These are phyloP conservation scores for Drosophila ezoana DNA, from an alignment of 2,888 invertebrate species.

Conservation along the genomic window DNA sequence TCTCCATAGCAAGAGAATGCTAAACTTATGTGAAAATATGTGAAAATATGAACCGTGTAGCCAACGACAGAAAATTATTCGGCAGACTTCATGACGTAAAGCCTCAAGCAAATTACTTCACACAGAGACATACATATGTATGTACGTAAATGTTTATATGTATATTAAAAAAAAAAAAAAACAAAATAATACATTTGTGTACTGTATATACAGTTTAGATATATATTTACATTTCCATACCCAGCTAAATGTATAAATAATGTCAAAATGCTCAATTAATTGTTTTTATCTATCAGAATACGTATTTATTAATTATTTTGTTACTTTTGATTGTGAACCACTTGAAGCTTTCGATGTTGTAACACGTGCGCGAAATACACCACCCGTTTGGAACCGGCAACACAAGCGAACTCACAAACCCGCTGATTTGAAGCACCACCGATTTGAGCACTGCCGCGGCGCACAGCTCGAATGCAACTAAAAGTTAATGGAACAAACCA, in stretches of 20 bases:
- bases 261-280: neutral
- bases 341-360: constrained; percentile 63
- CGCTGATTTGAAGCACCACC: neutral
- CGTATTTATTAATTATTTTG: constrained; percentile 1
- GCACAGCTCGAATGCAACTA: constrained; percentile 47
- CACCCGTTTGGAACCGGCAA: constrained; percentile 7
- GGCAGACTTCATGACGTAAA: constrained; percentile 33
- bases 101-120: constrained; percentile 1
- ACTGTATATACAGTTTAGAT: neutral
- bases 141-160: neutral
- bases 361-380: constrained; percentile 38
- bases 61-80: constrained; percentile 1
- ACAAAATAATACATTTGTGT: neutral
- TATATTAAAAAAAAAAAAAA: neutral
- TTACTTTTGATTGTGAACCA: constrained; percentile 30
- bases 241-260: constrained; percentile 2
- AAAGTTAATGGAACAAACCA: constrained; percentile 32
- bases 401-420: constrained; percentile 2
- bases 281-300: constrained; percentile 21
- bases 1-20: constrained; percentile 9
- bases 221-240: constrained; percentile 8
- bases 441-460: constrained; percentile 31
- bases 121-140: neutral
- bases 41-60: neutral
- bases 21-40: constrained; percentile 12